A percentile compares a stretch with the other conserved stretches of the same genome.
Conservation (phyloP, 2,888 invertebrate genomes). For the Epistrophe eligans region DNA sequence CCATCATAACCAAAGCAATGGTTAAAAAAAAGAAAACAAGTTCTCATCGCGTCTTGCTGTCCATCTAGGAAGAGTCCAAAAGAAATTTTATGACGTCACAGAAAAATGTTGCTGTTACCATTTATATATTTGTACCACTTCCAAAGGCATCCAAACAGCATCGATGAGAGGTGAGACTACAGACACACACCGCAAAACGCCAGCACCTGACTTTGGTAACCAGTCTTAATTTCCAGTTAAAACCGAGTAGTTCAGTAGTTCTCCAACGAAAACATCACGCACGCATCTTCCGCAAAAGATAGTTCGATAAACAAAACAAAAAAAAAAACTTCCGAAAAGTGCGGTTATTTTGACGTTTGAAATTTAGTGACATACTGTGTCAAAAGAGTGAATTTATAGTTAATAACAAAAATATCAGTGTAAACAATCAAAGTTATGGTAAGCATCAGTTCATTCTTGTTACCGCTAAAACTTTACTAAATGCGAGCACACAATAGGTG, state of each 20-base stretch:
- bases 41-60: slow-evolving; percentile 2
- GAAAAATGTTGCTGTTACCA: slow-evolving; percentile 60
- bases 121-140: slow-evolving; percentile 49
- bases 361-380: not conserved
- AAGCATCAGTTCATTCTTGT: slow-evolving; percentile 20
- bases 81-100: slow-evolving; percentile 68
- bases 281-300: slow-evolving; percentile 28
- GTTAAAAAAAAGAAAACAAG: slow-evolving; percentile 12
- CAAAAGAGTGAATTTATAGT: not conserved
- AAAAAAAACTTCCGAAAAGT: not conserved
- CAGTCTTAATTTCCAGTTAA: slow-evolving; percentile 68
- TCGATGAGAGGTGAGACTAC: slow-evolving; percentile 21
- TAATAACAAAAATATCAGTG: slow-evolving; percentile 1
- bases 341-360: slow-evolving; percentile 32
- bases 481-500: slow-evolving; percentile 2
- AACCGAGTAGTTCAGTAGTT: slow-evolving; percentile 64
- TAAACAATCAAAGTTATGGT: slow-evolving; percentile 45
- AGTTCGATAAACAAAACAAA: slow-evolving; percentile 21
- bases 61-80: slow-evolving; percentile 35
- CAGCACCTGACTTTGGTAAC: slow-evolving; percentile 45
- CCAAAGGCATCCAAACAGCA: slow-evolving; percentile 35
- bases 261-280: slow-evolving; percentile 21
- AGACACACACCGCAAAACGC: slow-evolving; percentile 50
- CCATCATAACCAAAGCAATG: not conserved
- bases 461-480: not conserved